These are phyloP conservation scores for Seriola rivoliana DNA, from an alignment of 2,113 vertebrate genomes.

Conservation along the genomic window DNA sequence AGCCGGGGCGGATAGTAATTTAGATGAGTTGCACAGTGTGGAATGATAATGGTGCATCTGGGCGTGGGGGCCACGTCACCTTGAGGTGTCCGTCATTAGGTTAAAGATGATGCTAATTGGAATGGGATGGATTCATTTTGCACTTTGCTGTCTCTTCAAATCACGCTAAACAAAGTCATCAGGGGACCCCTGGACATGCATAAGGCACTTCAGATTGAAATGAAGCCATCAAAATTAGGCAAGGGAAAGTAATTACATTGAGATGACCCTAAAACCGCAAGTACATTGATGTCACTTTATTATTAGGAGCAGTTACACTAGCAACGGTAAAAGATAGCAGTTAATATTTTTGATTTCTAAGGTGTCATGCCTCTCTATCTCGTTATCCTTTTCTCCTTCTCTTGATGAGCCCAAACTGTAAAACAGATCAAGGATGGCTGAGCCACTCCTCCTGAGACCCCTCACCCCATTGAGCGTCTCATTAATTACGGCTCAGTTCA, in stretches of 20 bases:
- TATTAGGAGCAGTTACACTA: constrained; percentile 86
- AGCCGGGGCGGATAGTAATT: constrained; percentile 91
- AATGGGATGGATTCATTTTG: constrained; percentile 98
- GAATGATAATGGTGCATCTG: constrained; percentile 93
- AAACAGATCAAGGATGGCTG: constrained; percentile 69
- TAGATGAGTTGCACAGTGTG: constrained; percentile 90
- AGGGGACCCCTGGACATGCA: constrained; percentile 84
- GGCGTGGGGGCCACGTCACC: constrained; percentile 90
- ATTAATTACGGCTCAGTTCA: constrained; percentile 84
- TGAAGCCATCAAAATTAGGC: constrained; percentile 90
- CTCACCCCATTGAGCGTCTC: constrained; percentile 73
- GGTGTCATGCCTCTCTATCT: constrained; percentile 39
- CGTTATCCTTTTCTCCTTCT: constrained; percentile 53
- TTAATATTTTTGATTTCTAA: constrained; percentile 58
- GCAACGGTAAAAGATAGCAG: constrained; percentile 37
- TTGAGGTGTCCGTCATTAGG: constrained; percentile 96
- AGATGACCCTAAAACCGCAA: constrained; percentile 91
- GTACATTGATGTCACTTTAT: constrained; percentile 88
- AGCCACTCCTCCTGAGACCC: constrained; percentile 73
- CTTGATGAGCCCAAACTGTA: constrained; percentile 61
- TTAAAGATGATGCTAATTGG: constrained; percentile 99
- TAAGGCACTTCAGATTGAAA: constrained; percentile 87
- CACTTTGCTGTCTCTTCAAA: constrained; percentile 96
- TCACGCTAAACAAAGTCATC: constrained; percentile 97
- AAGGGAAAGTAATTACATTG: constrained; percentile 90